These are phyloP conservation scores for Drosophila virilis DNA, from an alignment of 1,140 invertebrate genomes.

Conservation along the genomic window DNA sequence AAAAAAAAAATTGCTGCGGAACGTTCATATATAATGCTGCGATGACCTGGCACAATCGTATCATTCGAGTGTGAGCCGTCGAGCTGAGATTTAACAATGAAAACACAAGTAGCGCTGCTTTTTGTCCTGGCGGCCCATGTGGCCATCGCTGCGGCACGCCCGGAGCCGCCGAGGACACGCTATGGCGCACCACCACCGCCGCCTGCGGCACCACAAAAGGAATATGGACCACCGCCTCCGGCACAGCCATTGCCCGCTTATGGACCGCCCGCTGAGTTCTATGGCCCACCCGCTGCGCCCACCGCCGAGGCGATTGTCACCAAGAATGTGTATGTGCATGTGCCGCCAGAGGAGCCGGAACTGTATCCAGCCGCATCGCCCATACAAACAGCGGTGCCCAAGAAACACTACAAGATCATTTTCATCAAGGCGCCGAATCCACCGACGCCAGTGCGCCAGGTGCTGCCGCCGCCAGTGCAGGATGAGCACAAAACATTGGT, in stretches of 20 bases:
- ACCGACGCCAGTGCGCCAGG: constrained; percentile 88
- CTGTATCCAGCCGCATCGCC: constrained; percentile 62
- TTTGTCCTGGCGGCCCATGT: constrained; percentile 50
- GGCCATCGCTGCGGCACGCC: constrained; percentile 70
- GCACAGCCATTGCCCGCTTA: constrained; percentile 72
- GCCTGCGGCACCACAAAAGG: constrained; percentile 61
- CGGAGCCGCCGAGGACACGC: constrained; percentile 73
- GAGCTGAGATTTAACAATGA: constrained; percentile 48
- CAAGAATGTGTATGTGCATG: constrained; percentile 91
- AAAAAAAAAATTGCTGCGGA: not conserved
- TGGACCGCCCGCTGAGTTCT: constrained; percentile 76
- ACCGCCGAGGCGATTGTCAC: constrained; percentile 85
- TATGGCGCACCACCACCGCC: constrained; percentile 73
- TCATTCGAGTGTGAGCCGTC: constrained; percentile 62
- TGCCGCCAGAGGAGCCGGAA: constrained; percentile 89
- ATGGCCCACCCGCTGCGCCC: constrained; percentile 69
- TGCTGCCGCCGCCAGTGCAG: constrained; percentile 85
- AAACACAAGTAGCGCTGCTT: constrained; percentile 52
- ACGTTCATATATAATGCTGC: constrained; percentile 59
- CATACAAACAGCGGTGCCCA: constrained; percentile 85
- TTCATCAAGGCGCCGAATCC: constrained; percentile 93
- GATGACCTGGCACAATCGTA: constrained; percentile 54
- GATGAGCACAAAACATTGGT: constrained; percentile 94
- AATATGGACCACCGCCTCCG: constrained; percentile 79
- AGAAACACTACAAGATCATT: constrained; percentile 94